Evolutionary conservation across 2,888 invertebrate genomes (phyloP).

Genomic region (Folsomia candida): DNA sequence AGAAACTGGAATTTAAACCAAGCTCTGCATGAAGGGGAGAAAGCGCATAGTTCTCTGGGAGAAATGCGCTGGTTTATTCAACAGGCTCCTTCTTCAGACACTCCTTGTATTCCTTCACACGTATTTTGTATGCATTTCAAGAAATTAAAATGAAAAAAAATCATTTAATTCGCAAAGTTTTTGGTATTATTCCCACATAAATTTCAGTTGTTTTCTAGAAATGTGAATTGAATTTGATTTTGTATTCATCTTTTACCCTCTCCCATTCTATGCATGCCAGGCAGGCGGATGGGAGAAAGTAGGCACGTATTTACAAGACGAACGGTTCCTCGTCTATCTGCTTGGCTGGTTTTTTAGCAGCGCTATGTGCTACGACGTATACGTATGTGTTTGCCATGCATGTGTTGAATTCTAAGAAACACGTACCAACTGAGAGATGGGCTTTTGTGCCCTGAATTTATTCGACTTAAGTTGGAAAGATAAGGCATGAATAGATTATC

Average conservation of each 20-base stretch:
- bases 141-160: too few species aligned
- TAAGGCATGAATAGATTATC: conserved; percentile 17
- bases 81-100: conserved; percentile 1
- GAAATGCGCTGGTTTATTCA: conserved; percentile 2
- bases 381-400: not conserved
- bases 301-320: not conserved
- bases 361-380: not conserved
- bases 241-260: too few species aligned
- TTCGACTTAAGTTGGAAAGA: not conserved
- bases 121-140: too few species aligned
- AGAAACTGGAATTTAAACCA: too few species aligned
- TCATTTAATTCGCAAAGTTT: too few species aligned
- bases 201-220: too few species aligned
- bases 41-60: too few species aligned
- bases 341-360: not conserved
- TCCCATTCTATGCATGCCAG: too few species aligned
- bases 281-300: not conserved
- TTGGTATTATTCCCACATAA: too few species aligned
- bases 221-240: too few species aligned
- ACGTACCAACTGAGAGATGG: conserved; percentile 3
- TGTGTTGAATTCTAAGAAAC: conserved; percentile 11
- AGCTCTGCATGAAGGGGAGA: too few species aligned
- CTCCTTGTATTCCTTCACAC: not conserved
- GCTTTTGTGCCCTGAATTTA: conserved; percentile 8
- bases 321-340: not conserved